Percentiles rank a stretch among this genome's conserved stretches.
Conservation (phyloP, 1,140 invertebrate species). For the Holcopasites calliopsidis region DNA sequence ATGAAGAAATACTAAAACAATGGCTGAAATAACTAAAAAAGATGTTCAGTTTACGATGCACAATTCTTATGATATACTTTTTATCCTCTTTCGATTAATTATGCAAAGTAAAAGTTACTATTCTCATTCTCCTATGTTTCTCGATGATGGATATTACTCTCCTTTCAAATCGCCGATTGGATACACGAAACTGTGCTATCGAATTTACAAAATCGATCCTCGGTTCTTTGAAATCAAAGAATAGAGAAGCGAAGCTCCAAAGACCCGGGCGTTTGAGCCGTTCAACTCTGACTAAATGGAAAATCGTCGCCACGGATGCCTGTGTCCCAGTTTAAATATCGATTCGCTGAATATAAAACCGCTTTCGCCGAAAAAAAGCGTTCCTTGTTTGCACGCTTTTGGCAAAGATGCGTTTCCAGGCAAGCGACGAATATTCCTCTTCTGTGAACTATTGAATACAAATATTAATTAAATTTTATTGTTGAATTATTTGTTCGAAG, state of each 20-base stretch:
- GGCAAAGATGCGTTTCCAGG: not conserved
- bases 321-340: not conserved
- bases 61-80: too few relatives aligned
- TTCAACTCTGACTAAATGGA: not conserved
- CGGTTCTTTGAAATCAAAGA: not conserved
- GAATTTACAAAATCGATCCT: not conserved
- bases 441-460: too few relatives aligned
- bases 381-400: not conserved
- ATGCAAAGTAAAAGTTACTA: not conserved
- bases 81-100: not conserved
- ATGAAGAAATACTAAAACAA: too few relatives aligned
- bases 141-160: not conserved
- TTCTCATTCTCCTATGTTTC: too few relatives aligned
- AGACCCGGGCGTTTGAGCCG: not conserved
- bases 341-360: conserved; percentile 9
- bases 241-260: not conserved
- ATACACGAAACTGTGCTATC: not conserved
- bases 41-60: too few relatives aligned
- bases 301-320: not conserved
- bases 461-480: too few relatives aligned
- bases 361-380: not conserved
- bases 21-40: too few relatives aligned
- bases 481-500: too few relatives aligned
- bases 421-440: not conserved
- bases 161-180: not conserved